These are phyloP conservation scores for Phytoseiulus persimilis DNA, from an alignment of 2,888 invertebrate species.

Conservation along the genomic window DNA sequence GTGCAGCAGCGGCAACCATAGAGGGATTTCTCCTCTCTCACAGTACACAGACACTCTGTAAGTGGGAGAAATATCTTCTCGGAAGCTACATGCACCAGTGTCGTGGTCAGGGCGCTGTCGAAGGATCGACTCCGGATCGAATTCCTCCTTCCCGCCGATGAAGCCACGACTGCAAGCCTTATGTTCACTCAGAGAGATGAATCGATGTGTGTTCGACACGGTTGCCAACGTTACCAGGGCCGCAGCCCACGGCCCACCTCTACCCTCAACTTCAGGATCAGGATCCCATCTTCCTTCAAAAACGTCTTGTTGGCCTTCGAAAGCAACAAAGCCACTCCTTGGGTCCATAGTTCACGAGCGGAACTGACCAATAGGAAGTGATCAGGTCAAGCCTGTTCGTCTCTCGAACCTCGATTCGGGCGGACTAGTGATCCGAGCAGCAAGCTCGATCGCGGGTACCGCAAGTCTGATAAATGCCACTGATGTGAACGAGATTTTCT, in stretches of 20 bases:
- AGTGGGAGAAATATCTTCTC: neutral
- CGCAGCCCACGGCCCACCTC: neutral
- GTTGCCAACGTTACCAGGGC: neutral
- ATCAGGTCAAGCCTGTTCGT: too few relatives aligned
- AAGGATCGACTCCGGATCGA: neutral
- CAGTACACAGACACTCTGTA: neutral
- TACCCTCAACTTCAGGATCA: neutral
- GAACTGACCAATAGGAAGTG: too few relatives aligned
- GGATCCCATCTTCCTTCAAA: neutral
- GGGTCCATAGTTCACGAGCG: too few relatives aligned
- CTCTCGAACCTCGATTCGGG: too few relatives aligned
- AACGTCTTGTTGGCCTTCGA: neutral
- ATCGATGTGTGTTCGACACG: neutral
- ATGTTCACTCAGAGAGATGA: neutral
- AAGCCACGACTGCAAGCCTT: neutral
- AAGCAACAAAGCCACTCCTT: too few relatives aligned
- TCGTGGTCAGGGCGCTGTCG: neutral
- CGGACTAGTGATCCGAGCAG: too few relatives aligned
- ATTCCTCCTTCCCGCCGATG: neutral
- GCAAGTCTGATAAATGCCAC: too few relatives aligned
- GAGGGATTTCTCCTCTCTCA: neutral
- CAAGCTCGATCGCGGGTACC: too few relatives aligned
- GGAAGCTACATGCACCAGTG: neutral
- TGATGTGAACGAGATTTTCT: too few relatives aligned
- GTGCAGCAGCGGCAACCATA: neutral